Conservation (phyloP, 2,797 vertebrate genomes). For the Geotrypetes seraphini region DNA sequence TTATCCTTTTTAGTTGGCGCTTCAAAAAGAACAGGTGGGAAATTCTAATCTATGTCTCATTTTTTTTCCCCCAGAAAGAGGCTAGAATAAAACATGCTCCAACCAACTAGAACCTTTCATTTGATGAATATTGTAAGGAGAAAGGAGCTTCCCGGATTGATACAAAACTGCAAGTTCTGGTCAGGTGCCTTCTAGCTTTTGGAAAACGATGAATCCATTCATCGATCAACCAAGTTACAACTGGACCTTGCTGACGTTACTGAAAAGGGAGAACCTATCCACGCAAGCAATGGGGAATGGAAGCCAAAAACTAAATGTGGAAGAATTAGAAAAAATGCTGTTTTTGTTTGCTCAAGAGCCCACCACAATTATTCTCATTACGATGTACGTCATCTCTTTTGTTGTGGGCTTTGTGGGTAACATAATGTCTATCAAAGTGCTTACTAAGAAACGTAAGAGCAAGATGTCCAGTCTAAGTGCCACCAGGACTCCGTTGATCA, state of each 20-base stretch:
- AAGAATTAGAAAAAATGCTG: slow-evolving; percentile 65
- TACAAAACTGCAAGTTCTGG: too few relatives aligned
- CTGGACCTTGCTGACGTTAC: slow-evolving; percentile 7
- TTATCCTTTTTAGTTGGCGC: too few relatives aligned
- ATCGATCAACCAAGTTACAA: neutral
- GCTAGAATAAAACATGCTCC: neutral
- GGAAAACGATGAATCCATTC: slow-evolving; percentile 44
- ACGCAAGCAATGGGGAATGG: slow-evolving; percentile 19
- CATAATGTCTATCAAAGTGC: slow-evolving; percentile 75
- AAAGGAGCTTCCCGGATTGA: neutral
- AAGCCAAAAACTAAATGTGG: slow-evolving; percentile 39
- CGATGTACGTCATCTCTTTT: slow-evolving; percentile 70
- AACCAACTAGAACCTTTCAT: neutral
- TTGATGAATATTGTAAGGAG: too few relatives aligned
- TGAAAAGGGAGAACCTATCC: slow-evolving; percentile 37
- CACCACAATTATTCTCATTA: slow-evolving; percentile 59
- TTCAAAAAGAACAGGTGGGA: too few relatives aligned
- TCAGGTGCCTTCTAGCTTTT: neutral
- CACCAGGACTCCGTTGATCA: slow-evolving; percentile 75
- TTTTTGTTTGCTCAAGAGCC: slow-evolving; percentile 74
- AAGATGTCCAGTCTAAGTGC: slow-evolving; percentile 64
- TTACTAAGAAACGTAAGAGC: slow-evolving; percentile 58
- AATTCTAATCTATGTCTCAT: neutral
- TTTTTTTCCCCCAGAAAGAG: slow-evolving; percentile 16
- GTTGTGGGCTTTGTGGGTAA: slow-evolving; percentile 75